Base-by-base conservation (phyloP, 53 echinoderm and acorn worm species). In the Mesocentrotus franciscanus region DNA sequence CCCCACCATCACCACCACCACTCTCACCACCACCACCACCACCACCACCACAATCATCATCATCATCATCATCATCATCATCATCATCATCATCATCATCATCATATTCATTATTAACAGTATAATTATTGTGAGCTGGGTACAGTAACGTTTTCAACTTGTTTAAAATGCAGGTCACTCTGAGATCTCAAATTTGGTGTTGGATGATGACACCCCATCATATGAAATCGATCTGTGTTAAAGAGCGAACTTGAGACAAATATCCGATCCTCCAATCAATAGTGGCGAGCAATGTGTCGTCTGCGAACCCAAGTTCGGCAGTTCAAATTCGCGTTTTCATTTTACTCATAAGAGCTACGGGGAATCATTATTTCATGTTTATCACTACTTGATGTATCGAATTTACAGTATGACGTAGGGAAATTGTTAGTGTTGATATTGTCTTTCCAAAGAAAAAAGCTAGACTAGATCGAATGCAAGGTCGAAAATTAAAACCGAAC, bases 161-260 rank as follows among this genome's bases (percentile, higher is more conserved):
- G 74, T 12, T 32, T 33, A 81, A 1, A 17, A 81, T 42, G 9
- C 42, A 42, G 81, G 81, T 17, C 39, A 42, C 5, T 42, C 11
- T 22, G 39, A 0, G 42, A 17, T 20, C 20, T 42, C 15, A 17
- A 6, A 27, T 8, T 81, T 17, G 42, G 39, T 81, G 42, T 81
- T 2, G 81, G 20, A 9, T 39, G 39, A 39, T 42, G 42, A 39
- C 81, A 39, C 42, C 81, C 18, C 29, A 81, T 81, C 39, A 81
- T 81, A 81, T 15, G 81, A 81, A 81, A 81, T 81, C 81, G 81
- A 81, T 81, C 36, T 39, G 8, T 79, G 39, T 79, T 35, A 79
- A 64, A 79, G 39, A 36, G 39, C 17, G 39, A 36, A 18, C 17
- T 64, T 36, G 39, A 39, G 79, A 39, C 79, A 39, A 35, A 79